Conservation (phyloP, 1,140 invertebrate genomes). For the Drosophila kepulauana region DNA sequence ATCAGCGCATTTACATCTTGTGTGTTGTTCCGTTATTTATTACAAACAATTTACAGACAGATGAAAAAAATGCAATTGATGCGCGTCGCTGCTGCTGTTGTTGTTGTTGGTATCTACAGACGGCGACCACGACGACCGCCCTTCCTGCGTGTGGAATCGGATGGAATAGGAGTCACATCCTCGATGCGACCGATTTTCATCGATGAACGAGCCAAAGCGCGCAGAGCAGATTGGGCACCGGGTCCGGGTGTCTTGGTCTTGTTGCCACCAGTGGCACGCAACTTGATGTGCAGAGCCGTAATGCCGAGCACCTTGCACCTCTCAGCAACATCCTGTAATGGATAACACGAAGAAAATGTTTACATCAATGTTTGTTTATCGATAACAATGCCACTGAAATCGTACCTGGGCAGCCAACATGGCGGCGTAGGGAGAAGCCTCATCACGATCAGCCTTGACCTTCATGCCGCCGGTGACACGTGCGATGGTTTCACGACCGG, state of each 20-base stretch:
- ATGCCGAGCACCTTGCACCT: conserved; percentile 99
- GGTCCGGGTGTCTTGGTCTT: conserved; percentile 99
- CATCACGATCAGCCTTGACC: conserved; percentile 99
- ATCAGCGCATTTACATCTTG: background rate
- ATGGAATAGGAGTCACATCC: conserved; percentile 99
- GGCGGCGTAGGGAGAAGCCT: conserved; percentile 99
- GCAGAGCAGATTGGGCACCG: conserved; percentile 98
- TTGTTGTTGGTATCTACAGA: conserved; percentile 89
- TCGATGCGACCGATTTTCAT: conserved; percentile 99
- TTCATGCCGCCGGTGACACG: conserved; percentile 99
- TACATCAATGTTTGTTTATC: conserved; percentile 6
- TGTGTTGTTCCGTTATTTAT: background rate
- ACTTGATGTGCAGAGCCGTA: conserved; percentile 98
- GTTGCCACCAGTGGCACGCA: conserved; percentile 99
- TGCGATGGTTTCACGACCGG: conserved; percentile 99
- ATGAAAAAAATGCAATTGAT: conserved; percentile 27
- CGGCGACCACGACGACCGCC: conserved; percentile 99
- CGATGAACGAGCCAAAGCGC: conserved; percentile 98
- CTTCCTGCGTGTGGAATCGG: conserved; percentile 99
- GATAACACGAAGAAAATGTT: conserved; percentile 22
- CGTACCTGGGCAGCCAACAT: conserved; percentile 99
- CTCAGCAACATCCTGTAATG: conserved; percentile 96
- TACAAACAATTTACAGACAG: conserved; percentile 22
- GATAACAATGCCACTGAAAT: background rate
- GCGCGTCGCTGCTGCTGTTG: background rate